Percentiles rank a stretch among this genome's conserved stretches.
Evolutionary conservation across 2,888 invertebrate species (phyloP).

Genomic region (Escarpia spicata): DNA sequence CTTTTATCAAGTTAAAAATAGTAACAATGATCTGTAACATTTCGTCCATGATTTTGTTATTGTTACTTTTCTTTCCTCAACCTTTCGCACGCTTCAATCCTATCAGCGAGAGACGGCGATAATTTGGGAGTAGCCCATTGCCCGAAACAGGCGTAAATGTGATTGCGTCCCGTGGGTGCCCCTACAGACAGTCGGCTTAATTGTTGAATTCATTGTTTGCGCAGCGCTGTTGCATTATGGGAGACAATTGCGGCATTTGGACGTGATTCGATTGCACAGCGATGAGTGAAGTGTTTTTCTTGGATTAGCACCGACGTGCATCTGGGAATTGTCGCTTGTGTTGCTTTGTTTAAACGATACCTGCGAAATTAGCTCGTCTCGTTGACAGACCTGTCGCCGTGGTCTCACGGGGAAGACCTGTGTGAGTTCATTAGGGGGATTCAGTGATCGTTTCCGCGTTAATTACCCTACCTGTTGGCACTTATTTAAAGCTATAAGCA

Average conservation of each 20-base stretch:
- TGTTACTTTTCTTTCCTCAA: no score
- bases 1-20: no score
- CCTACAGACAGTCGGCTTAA: not conserved
- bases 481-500: not conserved
- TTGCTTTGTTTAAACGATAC: not conserved
- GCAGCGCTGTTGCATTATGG: not conserved
- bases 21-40: no score
- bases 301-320: not conserved
- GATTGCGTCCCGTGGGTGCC: not conserved
- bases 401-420: not conserved
- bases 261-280: not conserved
- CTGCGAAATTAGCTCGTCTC: conserved; percentile 10
- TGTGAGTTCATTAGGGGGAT: not conserved
- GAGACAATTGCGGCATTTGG: not conserved
- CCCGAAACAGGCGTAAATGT: not conserved
- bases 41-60: no score
- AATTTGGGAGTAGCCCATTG: not conserved
- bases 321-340: not conserved
- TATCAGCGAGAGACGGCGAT: not conserved
- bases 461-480: conserved; percentile 3
- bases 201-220: not conserved
- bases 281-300: not conserved
- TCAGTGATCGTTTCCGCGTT: not conserved
- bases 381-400: not conserved
- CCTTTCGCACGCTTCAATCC: not conserved